Conservation (phyloP, 2,888 invertebrate genomes). For the Andricus quercusramuli region DNA sequence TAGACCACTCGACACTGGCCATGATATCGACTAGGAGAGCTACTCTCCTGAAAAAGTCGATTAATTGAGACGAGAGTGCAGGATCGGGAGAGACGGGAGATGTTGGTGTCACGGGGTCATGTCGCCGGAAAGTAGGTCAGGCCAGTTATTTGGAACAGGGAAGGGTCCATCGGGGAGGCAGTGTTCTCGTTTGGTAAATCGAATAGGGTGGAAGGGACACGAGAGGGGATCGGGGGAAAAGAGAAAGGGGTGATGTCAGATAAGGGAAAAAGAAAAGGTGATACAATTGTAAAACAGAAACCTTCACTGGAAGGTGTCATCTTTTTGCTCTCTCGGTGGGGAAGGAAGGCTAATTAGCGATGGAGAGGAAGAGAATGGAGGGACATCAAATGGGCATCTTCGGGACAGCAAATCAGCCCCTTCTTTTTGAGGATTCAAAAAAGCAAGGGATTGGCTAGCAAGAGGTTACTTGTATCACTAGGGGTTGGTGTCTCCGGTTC, state of each 20-base stretch:
- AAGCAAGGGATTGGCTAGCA: not conserved
- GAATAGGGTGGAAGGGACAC: constrained; percentile 27
- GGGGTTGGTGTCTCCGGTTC: too few species aligned
- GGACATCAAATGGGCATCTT: too few species aligned
- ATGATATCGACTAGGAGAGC: constrained; percentile 48
- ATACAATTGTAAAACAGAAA: not conserved
- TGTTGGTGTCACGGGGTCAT: constrained; percentile 73
- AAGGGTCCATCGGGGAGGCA: constrained; percentile 64
- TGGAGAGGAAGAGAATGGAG: too few species aligned
- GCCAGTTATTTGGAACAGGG: constrained; percentile 68
- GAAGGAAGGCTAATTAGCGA: too few species aligned
- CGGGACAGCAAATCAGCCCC: too few species aligned
- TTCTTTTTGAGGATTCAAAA: too few species aligned
- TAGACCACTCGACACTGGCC: constrained; percentile 60
- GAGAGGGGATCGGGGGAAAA: constrained; percentile 49
- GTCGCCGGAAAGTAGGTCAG: constrained; percentile 72
- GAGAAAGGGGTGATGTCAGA: constrained; percentile 42
- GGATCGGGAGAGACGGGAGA: constrained; percentile 45
- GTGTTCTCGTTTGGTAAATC: constrained; percentile 50
- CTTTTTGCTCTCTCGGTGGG: not conserved
- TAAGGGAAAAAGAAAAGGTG: constrained; percentile 41
- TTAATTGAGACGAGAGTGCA: constrained; percentile 58
- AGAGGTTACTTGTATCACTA: not conserved
- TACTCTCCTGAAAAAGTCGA: constrained; percentile 55
- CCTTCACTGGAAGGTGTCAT: not conserved